A percentile compares a stretch with the other conserved stretches of the same genome.
Conservation (phyloP, 2,797 vertebrate species). For the Notamacropus eugenii region DNA sequence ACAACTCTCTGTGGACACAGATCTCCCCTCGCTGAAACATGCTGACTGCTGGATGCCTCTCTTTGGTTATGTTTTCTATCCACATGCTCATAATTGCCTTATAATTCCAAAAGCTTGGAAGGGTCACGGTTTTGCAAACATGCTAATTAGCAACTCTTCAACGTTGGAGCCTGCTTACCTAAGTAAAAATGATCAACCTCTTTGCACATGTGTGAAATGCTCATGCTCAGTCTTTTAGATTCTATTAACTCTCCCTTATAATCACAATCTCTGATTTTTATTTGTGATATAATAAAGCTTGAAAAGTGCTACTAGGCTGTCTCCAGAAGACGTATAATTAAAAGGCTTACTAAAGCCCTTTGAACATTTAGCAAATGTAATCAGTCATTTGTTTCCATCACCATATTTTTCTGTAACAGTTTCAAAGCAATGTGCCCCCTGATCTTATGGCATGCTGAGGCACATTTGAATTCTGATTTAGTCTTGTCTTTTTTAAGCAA, state of each 20-base stretch:
- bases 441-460: slow-evolving; percentile 83
- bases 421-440: slow-evolving; percentile 83
- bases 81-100: not conserved
- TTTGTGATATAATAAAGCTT: slow-evolving; percentile 74
- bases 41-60: not conserved
- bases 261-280: slow-evolving; percentile 60
- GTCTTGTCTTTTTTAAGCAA: slow-evolving; percentile 82
- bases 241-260: slow-evolving; percentile 22
- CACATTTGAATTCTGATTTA: slow-evolving; percentile 80
- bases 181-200: slow-evolving; percentile 22
- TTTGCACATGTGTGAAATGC: slow-evolving; percentile 12
- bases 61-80: not conserved
- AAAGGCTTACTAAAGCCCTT: slow-evolving; percentile 80
- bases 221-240: slow-evolving; percentile 48
- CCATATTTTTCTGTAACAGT: slow-evolving; percentile 83
- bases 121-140: not conserved
- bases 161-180: slow-evolving; percentile 1
- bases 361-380: slow-evolving; percentile 84
- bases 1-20: not conserved
- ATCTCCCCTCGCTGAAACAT: not conserved
- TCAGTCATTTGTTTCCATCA: slow-evolving; percentile 82
- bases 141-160: slow-evolving; percentile 19
- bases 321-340: slow-evolving; percentile 83
- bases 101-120: not conserved
- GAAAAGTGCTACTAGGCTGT: slow-evolving; percentile 71